A percentile compares a stretch with the other conserved stretches of the same genome.
Conservation (phyloP, 2,888 invertebrate species). For the Pocota personata region DNA sequence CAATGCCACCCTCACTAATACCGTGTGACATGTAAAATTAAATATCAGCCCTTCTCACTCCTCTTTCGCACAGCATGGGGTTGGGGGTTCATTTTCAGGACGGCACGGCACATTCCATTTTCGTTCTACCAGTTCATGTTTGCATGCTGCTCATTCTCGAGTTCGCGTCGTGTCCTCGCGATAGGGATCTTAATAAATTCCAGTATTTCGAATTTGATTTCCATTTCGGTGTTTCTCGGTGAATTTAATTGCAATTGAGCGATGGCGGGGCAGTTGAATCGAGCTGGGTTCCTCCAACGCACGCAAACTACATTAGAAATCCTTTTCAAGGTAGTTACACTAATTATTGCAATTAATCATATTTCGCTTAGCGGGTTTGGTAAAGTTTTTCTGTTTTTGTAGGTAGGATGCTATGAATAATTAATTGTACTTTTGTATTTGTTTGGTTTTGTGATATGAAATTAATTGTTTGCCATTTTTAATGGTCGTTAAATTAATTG, state of each 20-base stretch:
- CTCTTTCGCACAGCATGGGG: background rate
- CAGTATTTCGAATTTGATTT: constrained; percentile 68
- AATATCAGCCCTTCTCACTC: constrained; percentile 58
- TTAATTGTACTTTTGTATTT: constrained; percentile 56
- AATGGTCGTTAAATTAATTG: constrained; percentile 66
- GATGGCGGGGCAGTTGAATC: background rate
- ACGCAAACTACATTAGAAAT: constrained; percentile 57
- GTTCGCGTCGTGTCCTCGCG: constrained; percentile 34
- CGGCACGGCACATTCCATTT: constrained; percentile 39
- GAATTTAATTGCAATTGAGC: constrained; percentile 59
- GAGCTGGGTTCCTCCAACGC: background rate
- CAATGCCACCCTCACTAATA: constrained; percentile 59
- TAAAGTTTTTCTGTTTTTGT: background rate
- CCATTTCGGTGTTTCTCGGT: constrained; percentile 47
- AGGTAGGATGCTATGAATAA: constrained; percentile 35
- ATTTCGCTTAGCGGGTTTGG: constrained; percentile 52
- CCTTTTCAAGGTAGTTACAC: constrained; percentile 71
- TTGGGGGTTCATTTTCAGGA: background rate
- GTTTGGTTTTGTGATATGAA: constrained; percentile 32
- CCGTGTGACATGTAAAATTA: constrained; percentile 71
- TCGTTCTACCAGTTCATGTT: constrained; percentile 28
- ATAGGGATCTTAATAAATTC: constrained; percentile 71
- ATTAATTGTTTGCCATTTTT: constrained; percentile 64
- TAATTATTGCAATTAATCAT: constrained; percentile 73
- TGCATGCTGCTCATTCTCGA: constrained; percentile 38